Evolutionary conservation across 1,140 invertebrate species (phyloP).

Genomic region (Halictus rubicundus): DNA sequence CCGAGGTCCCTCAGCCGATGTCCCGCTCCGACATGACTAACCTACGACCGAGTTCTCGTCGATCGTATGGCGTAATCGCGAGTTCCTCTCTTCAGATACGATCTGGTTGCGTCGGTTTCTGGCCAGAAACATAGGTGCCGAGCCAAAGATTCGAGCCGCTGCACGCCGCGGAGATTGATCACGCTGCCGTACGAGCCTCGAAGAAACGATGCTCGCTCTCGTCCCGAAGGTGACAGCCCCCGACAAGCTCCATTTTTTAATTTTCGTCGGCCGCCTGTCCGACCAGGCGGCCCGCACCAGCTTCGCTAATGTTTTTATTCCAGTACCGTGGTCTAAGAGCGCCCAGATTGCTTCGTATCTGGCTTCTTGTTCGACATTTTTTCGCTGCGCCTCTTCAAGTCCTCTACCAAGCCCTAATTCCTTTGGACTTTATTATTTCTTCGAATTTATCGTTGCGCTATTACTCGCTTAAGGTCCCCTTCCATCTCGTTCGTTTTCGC

Average conservation of each 20-base stretch:
- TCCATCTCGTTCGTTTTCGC: no score
- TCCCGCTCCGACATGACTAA: constrained; percentile 45
- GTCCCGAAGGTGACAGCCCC: constrained; percentile 22
- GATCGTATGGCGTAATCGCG: constrained; percentile 46
- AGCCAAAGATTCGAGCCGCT: constrained; percentile 56
- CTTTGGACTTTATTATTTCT: no score
- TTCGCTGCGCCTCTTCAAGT: no score
- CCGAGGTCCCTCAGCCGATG: constrained; percentile 12
- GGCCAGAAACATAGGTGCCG: constrained; percentile 52
- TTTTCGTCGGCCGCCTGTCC: background rate
- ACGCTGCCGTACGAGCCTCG: constrained; percentile 53
- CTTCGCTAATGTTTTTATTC: no score
- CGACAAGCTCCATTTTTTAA: constrained; percentile 7
- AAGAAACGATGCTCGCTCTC: constrained; percentile 50
- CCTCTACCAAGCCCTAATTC: no score
- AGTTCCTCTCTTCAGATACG: constrained; percentile 56
- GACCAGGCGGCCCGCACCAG: no score
- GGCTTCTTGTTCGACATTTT: no score
- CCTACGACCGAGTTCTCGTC: constrained; percentile 43
- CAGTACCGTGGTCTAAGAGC: no score
- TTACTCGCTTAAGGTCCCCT: no score
- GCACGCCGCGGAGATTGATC: constrained; percentile 61
- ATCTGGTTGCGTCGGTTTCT: constrained; percentile 57
- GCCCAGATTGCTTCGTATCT: no score
- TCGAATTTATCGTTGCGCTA: no score